A percentile compares a stretch with the other conserved stretches of the same genome.
Conservation (phyloP, 2,113 vertebrate species). For the Riparia riparia region DNA sequence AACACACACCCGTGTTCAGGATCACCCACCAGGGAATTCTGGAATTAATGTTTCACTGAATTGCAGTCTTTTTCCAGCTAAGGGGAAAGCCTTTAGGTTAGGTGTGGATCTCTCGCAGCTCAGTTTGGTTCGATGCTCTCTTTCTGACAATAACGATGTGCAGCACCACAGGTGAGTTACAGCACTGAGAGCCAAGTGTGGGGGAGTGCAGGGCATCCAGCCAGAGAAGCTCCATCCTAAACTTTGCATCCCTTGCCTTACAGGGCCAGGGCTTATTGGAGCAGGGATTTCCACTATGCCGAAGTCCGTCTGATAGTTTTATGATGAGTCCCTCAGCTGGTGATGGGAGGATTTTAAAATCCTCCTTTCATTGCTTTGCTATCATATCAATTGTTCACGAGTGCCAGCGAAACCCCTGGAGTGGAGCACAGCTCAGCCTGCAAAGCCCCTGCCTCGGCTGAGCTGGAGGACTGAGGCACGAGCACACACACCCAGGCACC, state of each 20-base stretch:
- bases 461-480: neutral
- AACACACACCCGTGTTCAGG: neutral
- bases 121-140: neutral
- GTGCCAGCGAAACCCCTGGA: neutral
- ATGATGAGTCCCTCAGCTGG: neutral
- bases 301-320: neutral
- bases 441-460: neutral
- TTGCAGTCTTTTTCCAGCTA: neutral
- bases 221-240: neutral
- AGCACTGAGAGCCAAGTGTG: neutral
- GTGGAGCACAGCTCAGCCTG: neutral
- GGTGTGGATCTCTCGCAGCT: neutral
- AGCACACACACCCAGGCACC: fast-evolving
- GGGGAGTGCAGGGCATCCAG: neutral
- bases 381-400: neutral
- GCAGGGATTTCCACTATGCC: constrained; percentile 11
- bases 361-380: neutral
- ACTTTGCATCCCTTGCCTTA: neutral
- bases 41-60: neutral
- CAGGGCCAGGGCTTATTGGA: neutral
- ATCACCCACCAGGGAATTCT: neutral
- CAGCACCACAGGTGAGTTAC: neutral
- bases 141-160: neutral
- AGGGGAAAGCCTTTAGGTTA: neutral
- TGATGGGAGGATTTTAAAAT: neutral